phyloP scores from a whole-genome alignment of 2,888 invertebrate species.

The Apodemia zela region DNA sequence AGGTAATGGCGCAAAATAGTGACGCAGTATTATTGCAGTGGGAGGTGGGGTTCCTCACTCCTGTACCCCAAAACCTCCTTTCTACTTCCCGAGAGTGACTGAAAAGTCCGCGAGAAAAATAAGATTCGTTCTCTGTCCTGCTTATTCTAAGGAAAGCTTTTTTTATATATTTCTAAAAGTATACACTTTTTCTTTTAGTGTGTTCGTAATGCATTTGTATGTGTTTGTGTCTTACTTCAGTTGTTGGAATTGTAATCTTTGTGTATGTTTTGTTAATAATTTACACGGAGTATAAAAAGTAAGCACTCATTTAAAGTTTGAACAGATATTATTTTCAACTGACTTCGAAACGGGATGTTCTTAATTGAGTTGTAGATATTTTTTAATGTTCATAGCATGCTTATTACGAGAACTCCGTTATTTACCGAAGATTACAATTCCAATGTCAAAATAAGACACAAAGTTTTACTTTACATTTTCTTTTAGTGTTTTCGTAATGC shows the following conservation, averaged over 20 bases:
- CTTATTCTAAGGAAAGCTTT: constrained; percentile 76
- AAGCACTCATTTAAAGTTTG: background rate
- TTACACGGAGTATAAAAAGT: background rate
- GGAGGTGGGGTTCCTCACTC: constrained; percentile 56
- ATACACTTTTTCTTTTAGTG: constrained; percentile 38
- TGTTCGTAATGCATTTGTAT: constrained; percentile 44
- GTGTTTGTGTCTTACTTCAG: constrained; percentile 48
- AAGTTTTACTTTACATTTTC: too few relatives aligned
- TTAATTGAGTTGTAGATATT: too few relatives aligned
- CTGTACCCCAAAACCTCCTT: constrained; percentile 40
- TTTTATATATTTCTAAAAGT: constrained; percentile 60
- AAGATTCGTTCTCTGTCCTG: constrained; percentile 78
- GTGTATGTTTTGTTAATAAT: constrained; percentile 1
- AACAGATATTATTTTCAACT: background rate
- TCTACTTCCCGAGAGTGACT: constrained; percentile 64
- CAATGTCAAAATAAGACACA: too few relatives aligned
- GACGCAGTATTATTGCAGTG: constrained; percentile 81
- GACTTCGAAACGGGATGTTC: too few relatives aligned
- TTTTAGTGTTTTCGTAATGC: constrained; percentile 31
- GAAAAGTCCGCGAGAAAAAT: constrained; percentile 81
- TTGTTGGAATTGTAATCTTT: constrained; percentile 34
- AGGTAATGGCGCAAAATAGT: constrained; percentile 82
- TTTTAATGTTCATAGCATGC: too few relatives aligned
- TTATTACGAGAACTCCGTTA: too few relatives aligned
- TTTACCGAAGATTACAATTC: too few relatives aligned